Evolutionary conservation across 2,113 vertebrate genomes (phyloP), one percentile per base, ranked within the genome.

Genomic region (Trogon melanurus): DNA sequence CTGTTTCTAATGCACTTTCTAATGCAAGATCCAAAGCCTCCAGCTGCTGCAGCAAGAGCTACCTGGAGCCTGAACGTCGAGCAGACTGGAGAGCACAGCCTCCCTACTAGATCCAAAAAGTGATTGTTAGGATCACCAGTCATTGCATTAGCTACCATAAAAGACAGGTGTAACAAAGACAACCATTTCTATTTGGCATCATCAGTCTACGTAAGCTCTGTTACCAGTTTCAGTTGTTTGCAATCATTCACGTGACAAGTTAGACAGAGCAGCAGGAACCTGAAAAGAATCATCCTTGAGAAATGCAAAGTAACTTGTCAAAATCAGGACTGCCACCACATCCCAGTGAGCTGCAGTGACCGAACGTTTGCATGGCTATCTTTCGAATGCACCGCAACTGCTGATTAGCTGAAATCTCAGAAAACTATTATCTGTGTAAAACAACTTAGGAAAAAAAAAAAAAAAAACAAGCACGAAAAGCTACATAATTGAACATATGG

Each of bases 31-130:
- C n/a, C 38, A 8, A 1, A 56, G 16, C 4, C 14, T 62, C 22
- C 78, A 34, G n/a, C 30, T 67, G 34, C 57, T 5, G 1, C 32
- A 93, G 41, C 6, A 8, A 32, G 22, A 90, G 23, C 56, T 57
- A 13, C 27, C 9, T 0, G 0, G 15, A 57, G 19, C 10, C 13
- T 44, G 27, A 36, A 47, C 5, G 22, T n/a, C 5, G 3, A 72
- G 41, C 9, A 76, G 23, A 12, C 6, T n/a, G n/a, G 17, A 21
- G 4, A 67, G 15, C 1, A 0, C 64, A 76, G 9, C 18, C 75
- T n/a, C 26, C 16, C 10, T 13, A 41, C 13, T 41, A 41, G 41
- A 12, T 41, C 13, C 41, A 41, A 41, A 41, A 41, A 41, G 41
- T 41, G 41, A 41, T 41, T 41, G 41, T 41, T n/a, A 25, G 26